Base-by-base conservation (phyloP, 2,888 invertebrate species). In the Cheilosia pagana region DNA sequence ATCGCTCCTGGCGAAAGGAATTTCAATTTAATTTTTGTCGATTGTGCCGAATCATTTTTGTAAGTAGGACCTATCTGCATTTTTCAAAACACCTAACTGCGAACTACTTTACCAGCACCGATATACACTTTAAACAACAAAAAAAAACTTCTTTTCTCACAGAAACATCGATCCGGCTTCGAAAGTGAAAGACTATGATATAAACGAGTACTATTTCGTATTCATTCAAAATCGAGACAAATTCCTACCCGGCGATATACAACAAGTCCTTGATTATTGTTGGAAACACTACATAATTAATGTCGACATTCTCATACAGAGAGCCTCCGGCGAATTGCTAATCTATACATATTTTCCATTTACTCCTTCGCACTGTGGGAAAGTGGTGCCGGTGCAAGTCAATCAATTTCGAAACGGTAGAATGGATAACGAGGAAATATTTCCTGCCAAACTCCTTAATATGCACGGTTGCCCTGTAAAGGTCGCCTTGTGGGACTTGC, bases 261-360 rank as follows among this genome's bases (percentile, higher is more conserved):
- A 88, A 5, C 72, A 62, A 3, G 89, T 90, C 39, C 87, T 90
- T 0, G 87, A 87, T 14, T 90, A 90, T 31, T 90, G 90, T 68
- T 90, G 90, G 89, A 79, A 76, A 14, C 77, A 89, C 50, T 88
- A 88, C 53, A 87, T 90, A 25, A 88, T 90, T 65, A 88, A 90
- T 57, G 90, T 90, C 81, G 90, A 88, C 45, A 52, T 90, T 1
- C 89, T 89, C 70, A 87, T 89, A 41, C 90, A 90, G 55, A 87
- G 86, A n/a, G 78, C 86, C 0, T 62, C 67, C 3, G 90, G 89
- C 0, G 88, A 89, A 1, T 78, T 90, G 8, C 67, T 88, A 7
- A 31, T 90, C 21, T 90, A 89, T 23, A 90, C 89, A 0, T 90
- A 90, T 62, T 88, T 86, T 41, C 90, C 90, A 0, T 90, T 88